Evolutionary conservation across 2,113 vertebrate species (phyloP).

Genomic region (Sciurus niger): DNA sequence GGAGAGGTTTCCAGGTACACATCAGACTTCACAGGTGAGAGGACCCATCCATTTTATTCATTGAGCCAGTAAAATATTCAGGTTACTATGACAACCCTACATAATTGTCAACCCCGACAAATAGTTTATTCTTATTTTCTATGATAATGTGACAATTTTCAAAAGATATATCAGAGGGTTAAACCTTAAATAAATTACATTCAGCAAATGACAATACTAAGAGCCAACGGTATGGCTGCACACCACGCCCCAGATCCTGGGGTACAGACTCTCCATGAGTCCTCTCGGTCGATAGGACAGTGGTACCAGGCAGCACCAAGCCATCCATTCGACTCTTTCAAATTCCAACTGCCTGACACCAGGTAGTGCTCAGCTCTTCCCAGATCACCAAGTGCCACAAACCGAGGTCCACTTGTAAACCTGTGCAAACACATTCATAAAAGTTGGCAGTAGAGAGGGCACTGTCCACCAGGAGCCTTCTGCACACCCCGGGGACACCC

Average conservation of each 20-base stretch:
- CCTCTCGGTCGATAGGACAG: neutral
- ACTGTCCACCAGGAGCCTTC: neutral
- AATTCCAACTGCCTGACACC: no score
- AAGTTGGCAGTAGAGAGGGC: neutral
- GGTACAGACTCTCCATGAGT: neutral
- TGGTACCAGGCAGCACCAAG: neutral
- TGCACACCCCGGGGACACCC: no score
- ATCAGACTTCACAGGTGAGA: neutral
- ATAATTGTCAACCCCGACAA: neutral
- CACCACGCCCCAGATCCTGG: neutral
- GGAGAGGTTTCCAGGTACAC: neutral
- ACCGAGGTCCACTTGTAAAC: neutral
- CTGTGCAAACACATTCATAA: neutral
- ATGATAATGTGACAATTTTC: neutral
- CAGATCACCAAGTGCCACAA: neutral
- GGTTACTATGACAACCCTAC: neutral
- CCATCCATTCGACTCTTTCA: no score
- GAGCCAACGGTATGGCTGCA: neutral
- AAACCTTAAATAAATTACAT: neutral
- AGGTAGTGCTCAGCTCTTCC: no score
- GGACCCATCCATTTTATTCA: no score
- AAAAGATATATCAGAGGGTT: neutral
- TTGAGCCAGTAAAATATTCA: neutral
- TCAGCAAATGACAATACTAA: neutral
- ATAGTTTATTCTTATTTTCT: slow-evolving; percentile 30